Conservation (phyloP, 2,888 invertebrate genomes). For the Microplitis manilae region DNA sequence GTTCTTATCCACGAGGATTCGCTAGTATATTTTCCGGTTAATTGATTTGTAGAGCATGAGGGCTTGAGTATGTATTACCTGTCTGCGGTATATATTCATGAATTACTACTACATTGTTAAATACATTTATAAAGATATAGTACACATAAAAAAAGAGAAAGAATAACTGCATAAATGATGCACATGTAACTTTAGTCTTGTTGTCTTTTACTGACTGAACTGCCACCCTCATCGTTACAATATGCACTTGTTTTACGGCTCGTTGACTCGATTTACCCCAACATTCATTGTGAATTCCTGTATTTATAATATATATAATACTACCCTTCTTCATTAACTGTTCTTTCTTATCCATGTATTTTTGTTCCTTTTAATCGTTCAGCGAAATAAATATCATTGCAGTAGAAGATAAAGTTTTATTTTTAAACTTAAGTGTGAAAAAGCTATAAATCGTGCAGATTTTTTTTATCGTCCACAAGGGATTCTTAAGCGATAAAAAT, state of each 20-base stretch:
- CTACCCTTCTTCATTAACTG: neutral
- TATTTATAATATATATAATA: neutral
- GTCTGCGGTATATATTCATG: constrained; percentile 26
- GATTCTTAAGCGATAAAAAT: constrained; percentile 49
- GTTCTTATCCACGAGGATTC: constrained; percentile 38
- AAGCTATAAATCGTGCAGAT: constrained; percentile 45
- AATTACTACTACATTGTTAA: constrained; percentile 13
- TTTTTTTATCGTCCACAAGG: constrained; percentile 50
- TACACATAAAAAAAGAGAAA: constrained; percentile 22
- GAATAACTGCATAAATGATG: constrained; percentile 20
- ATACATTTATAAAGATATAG: constrained; percentile 7
- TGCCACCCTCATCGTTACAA: constrained; percentile 40
- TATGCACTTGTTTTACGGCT: constrained; percentile 57
- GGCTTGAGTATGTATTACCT: constrained; percentile 36
- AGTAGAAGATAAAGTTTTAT: neutral
- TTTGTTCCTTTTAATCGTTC: neutral
- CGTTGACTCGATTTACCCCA: constrained; percentile 51
- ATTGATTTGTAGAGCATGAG: constrained; percentile 46
- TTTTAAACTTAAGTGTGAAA: constrained; percentile 31
- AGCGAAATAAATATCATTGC: neutral
- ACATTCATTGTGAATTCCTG: constrained; percentile 12
- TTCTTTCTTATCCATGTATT: constrained; percentile 4
- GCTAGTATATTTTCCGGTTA: constrained; percentile 54
- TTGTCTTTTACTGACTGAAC: constrained; percentile 18
- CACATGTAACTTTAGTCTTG: constrained; percentile 35